Conservation (phyloP, 2,888 invertebrate genomes). For the Theretra japonica region DNA sequence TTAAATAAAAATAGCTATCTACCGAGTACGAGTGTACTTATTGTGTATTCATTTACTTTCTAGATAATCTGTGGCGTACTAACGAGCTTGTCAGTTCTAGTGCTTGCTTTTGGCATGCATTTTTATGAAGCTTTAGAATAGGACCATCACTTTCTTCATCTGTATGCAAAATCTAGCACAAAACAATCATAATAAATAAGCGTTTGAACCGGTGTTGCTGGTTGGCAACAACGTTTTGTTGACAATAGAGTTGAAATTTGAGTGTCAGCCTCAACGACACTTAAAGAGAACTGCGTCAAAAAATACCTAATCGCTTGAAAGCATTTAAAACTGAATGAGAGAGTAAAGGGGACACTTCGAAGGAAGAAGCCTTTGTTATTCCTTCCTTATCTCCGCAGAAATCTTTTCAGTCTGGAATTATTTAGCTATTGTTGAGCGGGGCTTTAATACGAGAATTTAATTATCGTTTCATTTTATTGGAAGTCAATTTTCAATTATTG, state of each 20-base stretch:
- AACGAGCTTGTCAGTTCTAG: background rate
- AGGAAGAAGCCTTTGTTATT: background rate
- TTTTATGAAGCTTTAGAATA: background rate
- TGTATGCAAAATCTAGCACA: conserved; percentile 1
- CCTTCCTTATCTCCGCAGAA: background rate
- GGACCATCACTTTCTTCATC: background rate
- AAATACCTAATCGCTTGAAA: conserved; percentile 5
- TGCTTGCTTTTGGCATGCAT: background rate
- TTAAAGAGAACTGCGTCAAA: background rate
- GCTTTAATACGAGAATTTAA: no score
- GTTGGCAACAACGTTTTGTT: conserved; percentile 33
- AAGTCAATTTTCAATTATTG: no score
- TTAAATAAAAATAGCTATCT: background rate
- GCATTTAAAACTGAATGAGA: background rate
- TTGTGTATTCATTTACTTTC: background rate
- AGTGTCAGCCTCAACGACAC: background rate
- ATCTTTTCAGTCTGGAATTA: background rate
- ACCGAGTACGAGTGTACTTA: background rate
- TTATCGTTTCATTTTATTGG: no score
- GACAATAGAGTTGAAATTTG: background rate
- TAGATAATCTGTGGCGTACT: background rate
- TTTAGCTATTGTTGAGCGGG: background rate
- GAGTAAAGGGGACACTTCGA: background rate
- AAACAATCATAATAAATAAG: conserved; percentile 19
- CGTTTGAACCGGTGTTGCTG: conserved; percentile 4